Base-by-base conservation (phyloP, 2,888 invertebrate species). In the Synanthedon andrenaeformis region DNA sequence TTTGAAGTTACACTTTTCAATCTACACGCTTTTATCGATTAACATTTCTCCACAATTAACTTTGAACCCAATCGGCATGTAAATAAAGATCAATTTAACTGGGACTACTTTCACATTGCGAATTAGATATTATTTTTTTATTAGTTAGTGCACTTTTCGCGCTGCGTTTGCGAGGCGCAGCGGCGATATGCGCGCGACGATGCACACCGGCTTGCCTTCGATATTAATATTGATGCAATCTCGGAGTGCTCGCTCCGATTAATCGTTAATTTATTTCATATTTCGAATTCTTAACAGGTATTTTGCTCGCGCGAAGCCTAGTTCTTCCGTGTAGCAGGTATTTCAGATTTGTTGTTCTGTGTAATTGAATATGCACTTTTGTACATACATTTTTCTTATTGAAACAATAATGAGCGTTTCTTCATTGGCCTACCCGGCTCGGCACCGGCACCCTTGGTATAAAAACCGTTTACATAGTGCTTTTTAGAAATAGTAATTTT, bases 161-260 rank as follows among this genome's bases (percentile, higher is more conserved):
- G 76, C 74, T 76, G 76, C 79, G 70, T 65, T 84, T 58, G 85
- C 81, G 80, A 64, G 67, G 77, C 70, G 82, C 82, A 74, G 65
- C 63, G 66, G 61, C 71, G 76, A 63, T 76, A 67, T 82, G 82
- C 76, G 79, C 69, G 61, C 58, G 67, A 67, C 63, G 67, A 62
- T 58, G 55, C 57, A 65, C 62, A 52, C 35, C 66, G 65, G 65
- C 63, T 69, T 72, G 74, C 79, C 78, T 78, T 77, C 35, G 35
- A 35, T 71, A 84, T 85, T 74, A 82, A 85, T 85, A 86, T 83
- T 84, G 78, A 84, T 85, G 82, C 77, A 81, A 82, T 79, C 74
- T 76, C 70, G 70, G 71, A 72, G 70, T 73, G 65, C 72, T 76
- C 75, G 81, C 81, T 80, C 79, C 82, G 79, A 85, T 85, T 75